Conservation (phyloP, 92 coral and sea anemone genomes). For the Diadumene lineata region DNA sequence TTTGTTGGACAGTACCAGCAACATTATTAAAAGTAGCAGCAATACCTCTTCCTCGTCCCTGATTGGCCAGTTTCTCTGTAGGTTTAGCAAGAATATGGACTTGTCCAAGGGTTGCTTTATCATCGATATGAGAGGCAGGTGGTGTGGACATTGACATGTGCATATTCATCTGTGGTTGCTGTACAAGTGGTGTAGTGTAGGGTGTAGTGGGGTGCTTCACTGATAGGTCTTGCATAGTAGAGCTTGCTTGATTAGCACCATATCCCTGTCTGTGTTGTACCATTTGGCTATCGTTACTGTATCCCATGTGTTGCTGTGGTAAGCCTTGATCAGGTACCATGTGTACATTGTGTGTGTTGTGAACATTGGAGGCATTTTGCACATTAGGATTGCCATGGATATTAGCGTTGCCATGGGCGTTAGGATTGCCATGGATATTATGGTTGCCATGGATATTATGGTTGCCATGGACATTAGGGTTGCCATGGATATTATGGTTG, state of each 20-base stretch:
- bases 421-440: too few species aligned
- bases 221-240: constrained; percentile 5
- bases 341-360: constrained; percentile 19
- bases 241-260: constrained; percentile 60
- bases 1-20: constrained; percentile 5
- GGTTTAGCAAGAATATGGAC: constrained; percentile 67
- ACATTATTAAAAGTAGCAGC: constrained; percentile 44
- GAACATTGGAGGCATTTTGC: too few species aligned
- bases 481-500: too few species aligned
- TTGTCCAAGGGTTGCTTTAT: constrained; percentile 26
- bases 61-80: constrained; percentile 61
- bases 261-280: constrained; percentile 70
- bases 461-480: too few species aligned
- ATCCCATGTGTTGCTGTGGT: constrained; percentile 22
- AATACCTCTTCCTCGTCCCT: constrained; percentile 83
- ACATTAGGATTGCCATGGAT: too few species aligned
- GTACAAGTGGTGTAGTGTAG: constrained; percentile 31
- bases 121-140: constrained; percentile 13
- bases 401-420: too few species aligned
- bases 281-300: constrained; percentile 60
- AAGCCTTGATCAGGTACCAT: constrained; percentile 10
- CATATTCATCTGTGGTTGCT: constrained; percentile 43
- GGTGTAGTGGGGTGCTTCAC: constrained; percentile 18
- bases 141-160: constrained; percentile 26
- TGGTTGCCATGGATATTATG: too few species aligned